Base-by-base conservation (phyloP, 2,797 vertebrate species). In the Sebastiscus albofasciatus region DNA sequence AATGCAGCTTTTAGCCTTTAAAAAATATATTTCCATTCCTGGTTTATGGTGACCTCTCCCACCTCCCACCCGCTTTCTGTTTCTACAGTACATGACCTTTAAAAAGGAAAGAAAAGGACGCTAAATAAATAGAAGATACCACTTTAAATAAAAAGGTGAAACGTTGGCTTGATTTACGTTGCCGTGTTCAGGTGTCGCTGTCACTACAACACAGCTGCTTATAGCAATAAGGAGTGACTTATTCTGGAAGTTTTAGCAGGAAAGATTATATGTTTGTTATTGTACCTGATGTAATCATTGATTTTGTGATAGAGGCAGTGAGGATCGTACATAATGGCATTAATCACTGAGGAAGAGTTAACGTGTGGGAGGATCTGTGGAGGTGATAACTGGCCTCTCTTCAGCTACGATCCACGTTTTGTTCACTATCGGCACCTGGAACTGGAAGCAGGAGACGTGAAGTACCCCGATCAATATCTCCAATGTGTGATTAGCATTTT, bases 61-160 rank as follows among this genome's bases (percentile, higher is more conserved):
- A 31, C 66, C 64, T 22, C 20, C 22, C 12, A 1, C 13, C 14
- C 26, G 9, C 39, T 42, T 75, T 79, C 55, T 22, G 39, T 36
- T 69, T 80, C 80, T 87, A 91, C 85, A 94, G 88, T 89, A 93
- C 85, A 55, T 71, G 24, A 52, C 26, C 67, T 83, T 65, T 16
- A 77, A 81, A 86, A 74, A 55, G 71, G 70, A 86, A 82, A 77
- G 39, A 74, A 70, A 83, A 70, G n/a, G 6, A 77, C 76, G 67
- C 80, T 90, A 89, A 93, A 94, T 93, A 95, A 94, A 93, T 94
- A 94, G n/a, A 87, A 94, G n/a, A 87, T 22, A 72, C 59, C 13
- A 29, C 5, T 34, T 86, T 59, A 86, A 88, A 87, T 81, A 86
- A 77, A 79, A 75, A 66, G 61, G 46, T 66, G 10, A 79, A 67